Conservation (phyloP, 2,113 vertebrate species). For the Zeus faber region DNA sequence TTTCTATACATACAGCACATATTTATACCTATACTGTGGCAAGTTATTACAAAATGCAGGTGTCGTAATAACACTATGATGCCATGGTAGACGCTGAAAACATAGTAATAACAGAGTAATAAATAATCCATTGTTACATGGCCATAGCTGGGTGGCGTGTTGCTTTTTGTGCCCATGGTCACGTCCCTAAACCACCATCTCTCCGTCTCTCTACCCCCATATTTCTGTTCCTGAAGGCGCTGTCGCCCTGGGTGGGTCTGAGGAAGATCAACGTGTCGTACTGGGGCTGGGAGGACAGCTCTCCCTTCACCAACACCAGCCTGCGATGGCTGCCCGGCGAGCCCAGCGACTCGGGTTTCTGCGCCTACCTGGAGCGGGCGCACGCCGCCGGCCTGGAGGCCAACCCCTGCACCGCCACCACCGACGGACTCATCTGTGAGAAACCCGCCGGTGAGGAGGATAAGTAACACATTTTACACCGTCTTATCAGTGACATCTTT, state of each 20-base stretch:
- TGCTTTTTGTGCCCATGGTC: background rate
- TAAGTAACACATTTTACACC: too few species aligned
- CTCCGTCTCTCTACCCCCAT: background rate
- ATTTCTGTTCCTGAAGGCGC: conserved; percentile 61
- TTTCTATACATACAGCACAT: too few species aligned
- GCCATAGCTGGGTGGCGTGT: background rate
- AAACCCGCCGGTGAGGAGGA: conserved; percentile 78
- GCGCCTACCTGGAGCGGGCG: conserved; percentile 81
- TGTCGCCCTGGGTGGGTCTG: conserved; percentile 92
- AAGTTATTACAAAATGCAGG: too few species aligned
- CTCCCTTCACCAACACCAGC: conserved; percentile 86
- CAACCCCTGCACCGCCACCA: conserved; percentile 85
- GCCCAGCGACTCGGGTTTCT: conserved; percentile 91
- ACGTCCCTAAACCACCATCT: background rate
- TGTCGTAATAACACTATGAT: too few species aligned
- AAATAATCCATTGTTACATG: too few species aligned
- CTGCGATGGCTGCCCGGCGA: conserved; percentile 84
- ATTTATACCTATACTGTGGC: too few species aligned
- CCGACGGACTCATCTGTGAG: conserved; percentile 89
- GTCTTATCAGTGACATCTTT: too few species aligned
- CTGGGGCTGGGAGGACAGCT: conserved; percentile 95
- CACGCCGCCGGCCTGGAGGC: conserved; percentile 80
- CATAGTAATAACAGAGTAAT: too few species aligned
- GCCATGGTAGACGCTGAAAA: too few species aligned
- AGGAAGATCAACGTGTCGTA: conserved; percentile 95